phyloP scores from a whole-genome alignment of 2,113 vertebrate species.

The Climacteris rufus region DNA sequence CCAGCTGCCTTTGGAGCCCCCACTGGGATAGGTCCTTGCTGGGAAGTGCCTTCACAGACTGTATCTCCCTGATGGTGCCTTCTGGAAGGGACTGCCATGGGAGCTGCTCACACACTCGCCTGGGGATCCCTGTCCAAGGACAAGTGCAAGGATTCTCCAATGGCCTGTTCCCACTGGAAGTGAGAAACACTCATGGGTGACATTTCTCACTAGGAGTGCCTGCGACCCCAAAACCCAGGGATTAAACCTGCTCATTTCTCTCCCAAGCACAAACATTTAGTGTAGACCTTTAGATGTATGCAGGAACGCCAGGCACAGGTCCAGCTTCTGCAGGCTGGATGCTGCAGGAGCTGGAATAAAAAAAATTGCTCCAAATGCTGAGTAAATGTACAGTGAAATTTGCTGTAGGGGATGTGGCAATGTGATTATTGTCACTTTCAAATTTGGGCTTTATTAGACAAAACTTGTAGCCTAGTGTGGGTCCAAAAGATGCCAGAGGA shows the following conservation, averaged over 20 bases:
- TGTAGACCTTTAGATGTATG: neutral
- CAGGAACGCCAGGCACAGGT: neutral
- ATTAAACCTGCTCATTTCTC: neutral
- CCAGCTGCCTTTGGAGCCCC: neutral
- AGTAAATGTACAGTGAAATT: neutral
- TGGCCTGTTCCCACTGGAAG: neutral
- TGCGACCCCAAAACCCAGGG: neutral
- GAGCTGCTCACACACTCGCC: neutral
- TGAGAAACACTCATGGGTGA: neutral
- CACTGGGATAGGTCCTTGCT: rapidly evolving
- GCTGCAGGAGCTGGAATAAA: neutral
- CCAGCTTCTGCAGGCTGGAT: neutral
- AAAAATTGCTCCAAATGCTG: neutral
- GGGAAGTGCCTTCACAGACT: neutral
- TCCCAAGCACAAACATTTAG: neutral
- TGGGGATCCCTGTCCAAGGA: neutral
- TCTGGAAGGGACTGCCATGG: neutral
- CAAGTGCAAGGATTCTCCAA: neutral
- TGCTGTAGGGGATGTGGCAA: neutral
- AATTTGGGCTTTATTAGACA: neutral
- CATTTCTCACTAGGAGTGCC: neutral
- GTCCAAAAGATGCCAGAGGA: neutral
- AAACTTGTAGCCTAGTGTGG: neutral
- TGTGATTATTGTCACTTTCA: neutral
- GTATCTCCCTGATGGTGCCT: neutral